A percentile compares a stretch with the other conserved stretches of the same genome.
Evolutionary conservation across 2,888 invertebrate species (phyloP).

Genomic region (Athalia circularis): DNA sequence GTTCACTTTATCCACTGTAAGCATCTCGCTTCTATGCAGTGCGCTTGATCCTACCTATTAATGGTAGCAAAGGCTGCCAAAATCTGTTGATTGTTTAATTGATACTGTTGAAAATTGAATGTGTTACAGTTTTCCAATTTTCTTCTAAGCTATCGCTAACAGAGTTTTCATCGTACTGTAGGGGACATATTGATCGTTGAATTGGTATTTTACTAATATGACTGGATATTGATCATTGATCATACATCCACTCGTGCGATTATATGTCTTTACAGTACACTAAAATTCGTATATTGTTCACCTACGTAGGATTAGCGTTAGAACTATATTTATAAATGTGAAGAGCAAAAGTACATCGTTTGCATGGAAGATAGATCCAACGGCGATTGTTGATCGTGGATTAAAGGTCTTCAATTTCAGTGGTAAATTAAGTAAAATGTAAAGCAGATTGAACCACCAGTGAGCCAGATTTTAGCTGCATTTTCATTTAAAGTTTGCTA

Average conservation of each 20-base stretch:
- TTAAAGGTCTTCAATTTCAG: background rate
- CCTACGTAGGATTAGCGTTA: slow-evolving; percentile 23
- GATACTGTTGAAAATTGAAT: background rate
- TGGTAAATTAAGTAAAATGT: background rate
- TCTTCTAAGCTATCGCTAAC: slow-evolving; percentile 16
- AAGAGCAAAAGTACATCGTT: background rate
- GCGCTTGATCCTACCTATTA: background rate
- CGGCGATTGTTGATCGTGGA: background rate
- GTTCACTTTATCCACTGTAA: too few species aligned
- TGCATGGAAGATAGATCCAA: background rate
- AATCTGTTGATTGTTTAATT: background rate
- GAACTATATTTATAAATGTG: background rate
- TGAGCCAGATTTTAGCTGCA: background rate
- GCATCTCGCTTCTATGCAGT: too few species aligned
- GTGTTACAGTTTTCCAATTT: slow-evolving; percentile 17
- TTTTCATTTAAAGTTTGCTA: background rate
- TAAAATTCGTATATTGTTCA: background rate
- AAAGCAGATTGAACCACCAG: background rate
- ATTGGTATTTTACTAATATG: slow-evolving; percentile 22
- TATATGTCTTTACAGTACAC: background rate
- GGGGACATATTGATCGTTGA: slow-evolving; percentile 10
- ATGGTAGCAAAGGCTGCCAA: background rate
- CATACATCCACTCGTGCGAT: background rate
- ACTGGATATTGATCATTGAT: slow-evolving; percentile 3
- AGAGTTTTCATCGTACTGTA: slow-evolving; percentile 23